Base-by-base conservation (phyloP, 2,888 invertebrate genomes). In the Pseudolycoriella hygida region DNA sequence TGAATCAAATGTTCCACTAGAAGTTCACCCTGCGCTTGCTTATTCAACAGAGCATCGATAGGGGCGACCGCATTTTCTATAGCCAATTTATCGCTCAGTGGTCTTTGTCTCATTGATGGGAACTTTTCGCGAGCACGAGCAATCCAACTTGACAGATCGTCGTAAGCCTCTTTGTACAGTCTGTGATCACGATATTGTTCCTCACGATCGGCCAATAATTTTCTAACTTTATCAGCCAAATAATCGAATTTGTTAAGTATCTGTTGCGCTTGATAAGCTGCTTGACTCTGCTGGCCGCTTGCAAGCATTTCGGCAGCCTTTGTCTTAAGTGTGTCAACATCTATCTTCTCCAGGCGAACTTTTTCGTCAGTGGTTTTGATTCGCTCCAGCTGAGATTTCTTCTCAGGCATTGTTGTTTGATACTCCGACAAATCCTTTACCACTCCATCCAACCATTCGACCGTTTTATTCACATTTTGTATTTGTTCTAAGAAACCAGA, bases 21-120 rank as follows among this genome's bases (percentile, higher is more conserved):
- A 1, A 90, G 66, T 60, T 89, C 88, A 3, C 92, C 92, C 67
- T 89, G 89, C 5, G 87, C 86, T 65, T 88, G 85, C 57, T 89
- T 89, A 55, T 89, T 89, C 20, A 89, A 68, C 30, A 90, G 63
- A 45, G 81, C 79, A 55, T 89, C 88, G 39, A 89, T 72, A n/a
- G 88, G 87, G 19, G 82, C 80, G 1, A 88, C 83, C 5, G 87
- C 84, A 56, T 83, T 85, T 60, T 92, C 90, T 51, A 92, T 82
- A 1, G 89, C 85, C 47, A 89, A 60, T 61, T 89, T 87, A 55
- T 90, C 90, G 53, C 86, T 82, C 0, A 89, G 64, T 3, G 85
- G 79, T 53, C 83, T 76, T 48, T 88, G 88, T 59, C 85, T 87
- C 49, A 88, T 68, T 3, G 86, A 80, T 3, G 90, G 90, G 50